Percentiles rank a stretch among this genome's conserved stretches.
phyloP scores from a whole-genome alignment of 1,140 invertebrate species.

The Sycobia sp. region DNA sequence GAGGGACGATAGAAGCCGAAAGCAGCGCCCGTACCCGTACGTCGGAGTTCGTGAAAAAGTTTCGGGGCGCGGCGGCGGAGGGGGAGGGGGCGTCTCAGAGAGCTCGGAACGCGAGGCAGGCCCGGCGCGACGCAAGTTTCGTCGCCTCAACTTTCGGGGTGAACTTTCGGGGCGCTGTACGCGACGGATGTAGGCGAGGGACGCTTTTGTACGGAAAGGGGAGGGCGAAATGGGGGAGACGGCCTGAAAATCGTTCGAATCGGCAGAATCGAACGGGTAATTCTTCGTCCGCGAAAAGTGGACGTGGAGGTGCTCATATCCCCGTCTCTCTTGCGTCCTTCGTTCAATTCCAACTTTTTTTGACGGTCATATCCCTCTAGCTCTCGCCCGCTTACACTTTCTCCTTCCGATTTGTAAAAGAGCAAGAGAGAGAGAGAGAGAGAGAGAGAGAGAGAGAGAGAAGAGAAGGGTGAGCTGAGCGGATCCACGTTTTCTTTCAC shows the following conservation, averaged over 20 bases:
- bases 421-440: too few relatives aligned
- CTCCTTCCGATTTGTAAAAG: not conserved
- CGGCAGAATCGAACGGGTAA: conserved; percentile 26
- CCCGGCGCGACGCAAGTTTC: not conserved
- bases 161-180: too few relatives aligned
- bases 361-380: not conserved
- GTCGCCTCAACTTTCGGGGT: too few relatives aligned
- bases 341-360: conserved; percentile 10
- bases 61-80: too few relatives aligned
- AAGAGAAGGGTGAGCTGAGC: too few relatives aligned
- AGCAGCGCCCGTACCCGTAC: too few relatives aligned
- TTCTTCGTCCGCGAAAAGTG: conserved; percentile 1
- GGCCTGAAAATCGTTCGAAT: conserved; percentile 25
- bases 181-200: too few relatives aligned
- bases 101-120: too few relatives aligned
- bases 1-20: too few relatives aligned
- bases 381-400: not conserved
- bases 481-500: not conserved
- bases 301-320: not conserved
- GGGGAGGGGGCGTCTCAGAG: not conserved
- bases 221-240: not conserved
- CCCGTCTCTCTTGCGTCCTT: conserved; percentile 32
- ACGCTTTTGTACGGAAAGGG: conserved; percentile 2
- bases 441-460: too few relatives aligned
- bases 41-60: too few relatives aligned